Conservation (phyloP, 2,797 vertebrate genomes). For the Syngnathus acus region DNA sequence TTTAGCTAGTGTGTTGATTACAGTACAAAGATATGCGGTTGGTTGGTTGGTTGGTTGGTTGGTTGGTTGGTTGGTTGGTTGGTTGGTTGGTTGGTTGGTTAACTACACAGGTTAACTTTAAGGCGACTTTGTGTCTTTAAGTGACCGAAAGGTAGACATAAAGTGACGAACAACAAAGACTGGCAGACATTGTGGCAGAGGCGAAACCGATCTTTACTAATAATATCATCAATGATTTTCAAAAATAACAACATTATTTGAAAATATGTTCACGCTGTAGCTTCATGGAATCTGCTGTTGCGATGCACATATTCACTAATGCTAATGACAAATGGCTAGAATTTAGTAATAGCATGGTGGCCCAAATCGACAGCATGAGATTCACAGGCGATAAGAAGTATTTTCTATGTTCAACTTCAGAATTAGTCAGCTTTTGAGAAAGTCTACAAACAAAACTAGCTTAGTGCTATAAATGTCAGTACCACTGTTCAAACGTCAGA, state of each 20-base stretch:
- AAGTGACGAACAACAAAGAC: no score
- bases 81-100: no score
- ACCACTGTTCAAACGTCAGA: not conserved
- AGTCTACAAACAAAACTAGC: not conserved
- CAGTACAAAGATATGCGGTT: no score
- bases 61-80: no score
- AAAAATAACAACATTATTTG: not conserved
- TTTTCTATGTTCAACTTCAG: not conserved
- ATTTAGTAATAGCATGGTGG: not conserved
- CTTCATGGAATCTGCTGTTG: constrained; percentile 9
- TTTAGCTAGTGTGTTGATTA: no score
- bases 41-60: no score
- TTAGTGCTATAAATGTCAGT: not conserved
- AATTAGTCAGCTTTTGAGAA: not conserved
- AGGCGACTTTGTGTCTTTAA: no score
- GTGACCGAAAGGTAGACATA: no score
- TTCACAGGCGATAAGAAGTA: not conserved
- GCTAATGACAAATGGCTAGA: not conserved
- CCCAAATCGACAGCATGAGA: not conserved
- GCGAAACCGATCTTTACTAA: not conserved
- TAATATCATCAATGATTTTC: not conserved
- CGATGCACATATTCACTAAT: not conserved
- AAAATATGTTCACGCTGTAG: not conserved
- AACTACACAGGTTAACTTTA: no score
- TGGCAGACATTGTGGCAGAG: no score